Evolutionary conservation across 2,113 vertebrate species (phyloP).

Genomic region (Pygathrix nemaeus): DNA sequence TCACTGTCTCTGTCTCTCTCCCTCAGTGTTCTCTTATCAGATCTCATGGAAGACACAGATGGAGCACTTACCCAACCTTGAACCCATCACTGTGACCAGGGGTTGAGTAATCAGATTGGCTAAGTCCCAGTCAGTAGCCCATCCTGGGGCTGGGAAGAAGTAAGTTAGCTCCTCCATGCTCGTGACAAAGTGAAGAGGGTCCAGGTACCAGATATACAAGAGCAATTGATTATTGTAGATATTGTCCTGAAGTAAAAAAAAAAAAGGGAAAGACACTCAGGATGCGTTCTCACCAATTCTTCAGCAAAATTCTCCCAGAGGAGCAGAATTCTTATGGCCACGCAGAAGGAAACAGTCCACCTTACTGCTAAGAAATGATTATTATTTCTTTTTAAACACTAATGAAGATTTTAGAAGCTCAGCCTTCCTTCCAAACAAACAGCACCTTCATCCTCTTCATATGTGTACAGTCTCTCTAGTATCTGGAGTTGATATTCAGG

Average conservation of each 20-base stretch:
- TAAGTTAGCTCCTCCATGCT: not conserved
- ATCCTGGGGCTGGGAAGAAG: not conserved
- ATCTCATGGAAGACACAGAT: not conserved
- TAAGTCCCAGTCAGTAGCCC: not conserved
- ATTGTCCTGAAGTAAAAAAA: not conserved
- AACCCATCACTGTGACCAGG: not conserved
- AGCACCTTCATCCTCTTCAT: not conserved
- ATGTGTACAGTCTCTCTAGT: not conserved
- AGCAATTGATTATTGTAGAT: not conserved
- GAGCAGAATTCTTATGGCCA: not conserved
- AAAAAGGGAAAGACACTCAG: not conserved
- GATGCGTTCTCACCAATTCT: not conserved
- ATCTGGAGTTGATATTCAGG: slow-evolving; percentile 28
- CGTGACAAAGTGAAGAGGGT: not conserved
- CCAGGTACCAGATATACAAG: no score
- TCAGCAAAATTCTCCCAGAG: slow-evolving; percentile 1
- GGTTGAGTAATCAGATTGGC: not conserved
- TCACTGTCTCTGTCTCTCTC: not conserved
- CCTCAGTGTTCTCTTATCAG: not conserved
- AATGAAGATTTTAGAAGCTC: not conserved
- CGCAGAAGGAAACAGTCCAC: not conserved
- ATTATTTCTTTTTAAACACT: not conserved
- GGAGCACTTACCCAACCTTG: not conserved
- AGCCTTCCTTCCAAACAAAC: slow-evolving; percentile 27
- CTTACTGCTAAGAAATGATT: not conserved